Percentiles rank a stretch among this genome's conserved stretches.
These are phyloP conservation scores for Drosophila paulistorum DNA, from an alignment of 1,140 invertebrate genomes.

Conservation along the genomic window DNA sequence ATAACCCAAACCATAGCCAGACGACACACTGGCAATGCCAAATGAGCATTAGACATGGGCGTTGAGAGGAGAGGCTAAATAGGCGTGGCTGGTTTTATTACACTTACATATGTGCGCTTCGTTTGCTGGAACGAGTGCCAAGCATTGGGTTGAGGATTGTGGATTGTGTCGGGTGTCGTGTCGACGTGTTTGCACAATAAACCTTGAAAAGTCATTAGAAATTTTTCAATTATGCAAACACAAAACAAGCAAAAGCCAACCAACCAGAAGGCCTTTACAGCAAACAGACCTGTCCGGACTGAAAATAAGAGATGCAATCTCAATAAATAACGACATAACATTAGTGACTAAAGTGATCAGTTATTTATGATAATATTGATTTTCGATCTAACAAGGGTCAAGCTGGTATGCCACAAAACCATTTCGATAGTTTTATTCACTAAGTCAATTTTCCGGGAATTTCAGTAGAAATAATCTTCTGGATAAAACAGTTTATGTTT, in stretches of 20 bases:
- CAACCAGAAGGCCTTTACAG: conserved; percentile 13
- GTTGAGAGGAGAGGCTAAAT: conserved; percentile 21
- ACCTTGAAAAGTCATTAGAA: conserved; percentile 73
- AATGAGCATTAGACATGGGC: conserved; percentile 52
- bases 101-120: conserved; percentile 26
- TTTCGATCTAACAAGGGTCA: too few species aligned
- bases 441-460: too few species aligned
- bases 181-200: conserved; percentile 68
- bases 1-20: conserved; percentile 25
- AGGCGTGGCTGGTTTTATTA: conserved; percentile 33
- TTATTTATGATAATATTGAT: neutral
- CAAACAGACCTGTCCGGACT: neutral
- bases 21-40: conserved; percentile 28
- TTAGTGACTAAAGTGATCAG: neutral
- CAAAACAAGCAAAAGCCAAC: conserved; percentile 22
- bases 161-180: conserved; percentile 15
- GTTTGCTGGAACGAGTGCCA: neutral
- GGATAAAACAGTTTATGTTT: too few species aligned
- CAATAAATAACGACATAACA: conserved; percentile 15
- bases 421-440: too few species aligned
- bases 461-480: too few species aligned
- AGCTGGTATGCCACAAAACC: too few species aligned
- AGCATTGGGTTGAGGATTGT: neutral
- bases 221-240: conserved; percentile 75
- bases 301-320: conserved; percentile 8